Evolutionary conservation across 2,888 invertebrate genomes (phyloP), one percentile per base, ranked within the genome.

Genomic region (Buathra laborator): DNA sequence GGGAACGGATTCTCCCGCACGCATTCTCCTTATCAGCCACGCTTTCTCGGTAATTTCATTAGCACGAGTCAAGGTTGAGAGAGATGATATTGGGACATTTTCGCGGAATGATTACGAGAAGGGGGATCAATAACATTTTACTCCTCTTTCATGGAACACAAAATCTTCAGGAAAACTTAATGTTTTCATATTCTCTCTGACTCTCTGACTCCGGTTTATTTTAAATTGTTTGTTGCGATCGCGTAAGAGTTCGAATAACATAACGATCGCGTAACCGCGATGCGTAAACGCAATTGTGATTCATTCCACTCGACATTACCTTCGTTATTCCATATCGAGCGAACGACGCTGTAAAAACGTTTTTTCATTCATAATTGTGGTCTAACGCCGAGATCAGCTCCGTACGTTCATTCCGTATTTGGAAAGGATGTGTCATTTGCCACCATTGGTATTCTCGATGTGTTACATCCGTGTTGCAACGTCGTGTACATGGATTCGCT

Each of bases 361-460:
- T 66, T 29, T 76, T 53, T 70, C 68, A 56, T 62, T 76, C 66
- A 68, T 78, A 75, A 75, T 75, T 70, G 77, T 68, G 56, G 64
- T 79, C 12, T 71, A 84, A 37, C 37, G 19, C 51, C 56, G 43
- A 67, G 79, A 75, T 32, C 62, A 78, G 48, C 53, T 10, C 53
- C 44, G 62, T 24, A 29, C 37, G 19, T 12, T 29, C 82, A 87
- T 84, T 86, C 88, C 88, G 86, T 87, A 87, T 86, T 86, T 85
- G 80, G 85, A 43, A 37, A 62, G 68, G 86, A 86, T 89, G 89
- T 87, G 89, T 91, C 90, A 91, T 87, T 51, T 77, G 82, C 14
- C 86, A 84, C 62, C 24, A 74, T 80, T 83, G 85, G 88, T 88
- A 90, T 88, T 87, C 86, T 86, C 72, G 74, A 87, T 87, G 74